These are phyloP conservation scores for Subanguina moxae DNA, from an alignment of 1,140 invertebrate species.

Conservation along the genomic window DNA sequence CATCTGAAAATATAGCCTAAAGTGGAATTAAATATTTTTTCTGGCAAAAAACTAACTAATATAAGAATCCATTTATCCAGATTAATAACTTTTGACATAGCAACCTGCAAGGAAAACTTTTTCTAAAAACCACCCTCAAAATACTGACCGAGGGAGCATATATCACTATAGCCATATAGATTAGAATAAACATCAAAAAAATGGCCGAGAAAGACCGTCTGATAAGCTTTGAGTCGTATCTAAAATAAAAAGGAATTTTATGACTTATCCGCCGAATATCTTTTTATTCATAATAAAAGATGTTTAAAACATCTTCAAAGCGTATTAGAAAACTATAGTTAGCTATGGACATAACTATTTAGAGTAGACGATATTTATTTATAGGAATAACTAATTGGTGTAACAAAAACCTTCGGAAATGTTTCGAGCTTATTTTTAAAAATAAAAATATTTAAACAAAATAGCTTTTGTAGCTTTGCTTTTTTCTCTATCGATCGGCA, in stretches of 20 bases:
- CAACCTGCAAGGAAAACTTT: conserved; percentile 4
- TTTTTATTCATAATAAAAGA: no score
- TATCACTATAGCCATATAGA: conserved; percentile 46
- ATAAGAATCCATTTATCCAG: conserved; percentile 22
- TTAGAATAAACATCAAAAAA: conserved; percentile 38
- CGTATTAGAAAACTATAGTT: no score
- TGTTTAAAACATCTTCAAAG: no score
- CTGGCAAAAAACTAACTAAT: conserved; percentile 11
- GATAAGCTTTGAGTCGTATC: conserved; percentile 41
- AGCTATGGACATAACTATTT: no score
- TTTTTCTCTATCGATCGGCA: no score
- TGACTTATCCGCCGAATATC: background rate
- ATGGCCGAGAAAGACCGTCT: conserved; percentile 38
- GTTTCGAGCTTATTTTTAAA: no score
- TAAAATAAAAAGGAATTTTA: conserved; percentile 11
- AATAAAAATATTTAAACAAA: no score
- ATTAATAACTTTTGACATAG: conserved; percentile 18
- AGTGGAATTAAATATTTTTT: conserved; percentile 10
- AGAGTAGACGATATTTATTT: no score
- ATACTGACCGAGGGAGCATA: conserved; percentile 24
- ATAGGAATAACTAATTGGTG: no score
- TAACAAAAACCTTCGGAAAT: no score
- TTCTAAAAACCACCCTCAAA: background rate
- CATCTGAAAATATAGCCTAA: no score
- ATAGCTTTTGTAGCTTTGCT: no score